phyloP scores from a whole-genome alignment of 2,888 invertebrate genomes.

The Drosophila suboccidentalis region DNA sequence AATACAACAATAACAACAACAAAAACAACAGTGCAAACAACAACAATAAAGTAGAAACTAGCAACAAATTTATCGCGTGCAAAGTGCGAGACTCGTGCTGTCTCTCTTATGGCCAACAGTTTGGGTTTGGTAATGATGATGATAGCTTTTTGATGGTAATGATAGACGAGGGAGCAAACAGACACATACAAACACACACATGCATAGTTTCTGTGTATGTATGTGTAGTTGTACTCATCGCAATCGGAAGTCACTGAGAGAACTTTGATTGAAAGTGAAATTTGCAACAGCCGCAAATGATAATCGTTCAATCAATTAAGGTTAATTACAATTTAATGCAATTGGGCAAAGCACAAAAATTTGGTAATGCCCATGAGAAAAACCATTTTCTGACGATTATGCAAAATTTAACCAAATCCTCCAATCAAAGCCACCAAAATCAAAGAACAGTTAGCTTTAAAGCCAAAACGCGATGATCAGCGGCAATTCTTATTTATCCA shows the following conservation, averaged over 20 bases:
- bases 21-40: conserved; percentile 28
- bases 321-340: conserved; percentile 76
- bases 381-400: conserved; percentile 59
- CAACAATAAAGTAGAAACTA: conserved; percentile 21
- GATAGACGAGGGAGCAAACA: conserved; percentile 57
- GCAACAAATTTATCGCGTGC: conserved; percentile 70
- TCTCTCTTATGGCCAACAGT: conserved; percentile 40
- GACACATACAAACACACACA: conserved; percentile 16
- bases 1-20: conserved; percentile 29
- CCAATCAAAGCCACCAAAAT: conserved; percentile 15
- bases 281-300: conserved; percentile 57
- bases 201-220: conserved; percentile 19
- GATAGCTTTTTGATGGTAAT: conserved; percentile 80
- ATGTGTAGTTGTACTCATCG: conserved; percentile 54
- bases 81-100: conserved; percentile 73
- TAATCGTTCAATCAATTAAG: conserved; percentile 79
- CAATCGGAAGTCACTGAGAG: conserved; percentile 68
- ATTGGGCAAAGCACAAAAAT: conserved; percentile 48
- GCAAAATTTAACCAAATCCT: conserved; percentile 45
- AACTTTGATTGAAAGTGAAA: conserved; percentile 74
- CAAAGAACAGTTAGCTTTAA: conserved; percentile 67
- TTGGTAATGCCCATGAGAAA: conserved; percentile 33
- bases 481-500: conserved; percentile 37
- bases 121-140: conserved; percentile 72
- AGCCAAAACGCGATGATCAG: conserved; percentile 60